These are phyloP conservation scores for Hermaeophaga mercurialis DNA, from an alignment of 2,888 invertebrate species.

Conservation along the genomic window DNA sequence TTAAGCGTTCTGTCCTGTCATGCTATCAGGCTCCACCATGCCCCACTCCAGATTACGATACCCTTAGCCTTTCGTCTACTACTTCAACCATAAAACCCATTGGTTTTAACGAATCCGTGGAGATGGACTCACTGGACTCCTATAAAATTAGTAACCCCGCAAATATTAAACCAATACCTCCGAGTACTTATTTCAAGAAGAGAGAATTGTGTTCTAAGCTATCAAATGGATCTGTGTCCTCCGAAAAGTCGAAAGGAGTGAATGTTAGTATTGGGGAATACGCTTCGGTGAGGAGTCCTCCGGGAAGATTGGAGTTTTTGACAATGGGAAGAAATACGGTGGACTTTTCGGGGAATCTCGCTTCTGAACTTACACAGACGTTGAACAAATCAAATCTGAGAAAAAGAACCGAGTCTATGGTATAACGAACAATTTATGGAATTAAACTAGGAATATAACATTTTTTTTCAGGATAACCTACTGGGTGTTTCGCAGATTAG, in stretches of 20 bases:
- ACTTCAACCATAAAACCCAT: constrained; percentile 37
- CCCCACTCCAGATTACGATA: constrained; percentile 64
- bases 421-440: no score
- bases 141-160: constrained; percentile 71
- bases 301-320: constrained; percentile 75
- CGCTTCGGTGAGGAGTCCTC: constrained; percentile 65
- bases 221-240: constrained; percentile 42
- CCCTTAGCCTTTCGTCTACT: constrained; percentile 54
- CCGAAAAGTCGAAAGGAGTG: constrained; percentile 62
- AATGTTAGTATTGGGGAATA: constrained; percentile 75
- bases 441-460: no score
- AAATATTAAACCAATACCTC: constrained; percentile 68
- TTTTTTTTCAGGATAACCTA: constrained; percentile 52
- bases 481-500: constrained; percentile 50
- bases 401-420: constrained; percentile 71
- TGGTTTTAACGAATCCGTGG: constrained; percentile 64
- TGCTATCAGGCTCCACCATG: constrained; percentile 57
- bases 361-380: constrained; percentile 76
- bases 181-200: constrained; percentile 69
- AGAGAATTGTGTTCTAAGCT: constrained; percentile 41
- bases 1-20: constrained; percentile 53
- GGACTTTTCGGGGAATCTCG: constrained; percentile 59
- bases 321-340: constrained; percentile 44
- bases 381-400: constrained; percentile 77
- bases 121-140: constrained; percentile 78